phyloP scores from a whole-genome alignment of 2,888 invertebrate genomes.

The Ormyrus labotus region DNA sequence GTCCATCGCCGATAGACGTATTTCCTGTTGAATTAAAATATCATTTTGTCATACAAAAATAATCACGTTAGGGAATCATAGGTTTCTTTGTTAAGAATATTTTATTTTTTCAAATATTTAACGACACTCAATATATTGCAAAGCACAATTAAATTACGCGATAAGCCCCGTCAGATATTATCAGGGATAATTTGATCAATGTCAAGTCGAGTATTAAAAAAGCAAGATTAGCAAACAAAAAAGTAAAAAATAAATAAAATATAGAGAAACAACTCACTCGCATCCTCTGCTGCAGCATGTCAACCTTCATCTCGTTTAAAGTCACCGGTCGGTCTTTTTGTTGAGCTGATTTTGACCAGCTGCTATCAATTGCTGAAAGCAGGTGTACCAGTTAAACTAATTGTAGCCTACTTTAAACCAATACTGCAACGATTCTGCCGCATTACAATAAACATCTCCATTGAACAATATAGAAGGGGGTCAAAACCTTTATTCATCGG shows the following conservation, averaged over 20 bases:
- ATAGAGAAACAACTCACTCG: conserved; percentile 58
- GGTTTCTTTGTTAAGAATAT: neutral
- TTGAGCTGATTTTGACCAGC: neutral
- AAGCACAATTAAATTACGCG: neutral
- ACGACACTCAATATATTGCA: neutral
- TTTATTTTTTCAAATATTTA: neutral
- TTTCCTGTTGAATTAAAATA: conserved; percentile 58
- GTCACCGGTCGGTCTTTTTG: neutral
- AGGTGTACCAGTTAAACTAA: neutral
- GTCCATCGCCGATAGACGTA: conserved; percentile 60
- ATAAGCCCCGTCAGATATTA: too few relatives aligned
- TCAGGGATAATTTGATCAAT: too few relatives aligned
- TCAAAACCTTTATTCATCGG: neutral
- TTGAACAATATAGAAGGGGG: too few relatives aligned
- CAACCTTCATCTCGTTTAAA: conserved; percentile 49
- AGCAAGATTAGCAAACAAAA: neutral
- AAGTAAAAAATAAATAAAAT: neutral
- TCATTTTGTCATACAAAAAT: neutral
- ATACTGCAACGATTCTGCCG: too few relatives aligned
- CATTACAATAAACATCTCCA: too few relatives aligned
- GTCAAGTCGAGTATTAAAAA: neutral
- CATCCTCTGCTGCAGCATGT: conserved; percentile 61
- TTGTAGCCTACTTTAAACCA: neutral
- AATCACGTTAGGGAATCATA: neutral
- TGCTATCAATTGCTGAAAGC: conserved; percentile 10